phyloP scores from a whole-genome alignment of 2,113 vertebrate genomes.

The Corythaeola cristata region DNA sequence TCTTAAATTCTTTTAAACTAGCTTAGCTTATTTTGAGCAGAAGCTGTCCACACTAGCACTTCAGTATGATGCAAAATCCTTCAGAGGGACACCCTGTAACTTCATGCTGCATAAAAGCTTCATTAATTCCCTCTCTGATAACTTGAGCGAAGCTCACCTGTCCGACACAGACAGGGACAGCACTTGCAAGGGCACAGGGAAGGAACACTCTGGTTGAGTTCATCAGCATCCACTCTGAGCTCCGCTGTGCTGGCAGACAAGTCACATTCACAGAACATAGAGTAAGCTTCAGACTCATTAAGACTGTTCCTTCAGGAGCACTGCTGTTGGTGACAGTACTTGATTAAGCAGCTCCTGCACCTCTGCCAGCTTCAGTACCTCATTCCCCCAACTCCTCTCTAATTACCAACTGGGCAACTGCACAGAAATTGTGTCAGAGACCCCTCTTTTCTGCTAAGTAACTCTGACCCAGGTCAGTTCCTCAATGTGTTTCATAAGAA shows the following conservation, averaged over 20 bases:
- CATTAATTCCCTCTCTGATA: background rate
- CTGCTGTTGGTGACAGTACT: background rate
- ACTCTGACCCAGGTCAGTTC: background rate
- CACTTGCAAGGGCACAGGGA: background rate
- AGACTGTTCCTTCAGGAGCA: background rate
- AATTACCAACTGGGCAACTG: background rate
- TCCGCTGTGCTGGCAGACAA: background rate
- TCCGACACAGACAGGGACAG: background rate
- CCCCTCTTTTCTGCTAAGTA: background rate
- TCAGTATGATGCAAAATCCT: background rate
- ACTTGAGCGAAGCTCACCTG: background rate
- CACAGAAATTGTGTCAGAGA: background rate
- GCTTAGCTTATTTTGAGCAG: background rate
- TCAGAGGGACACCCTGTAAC: background rate
- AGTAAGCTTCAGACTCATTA: background rate
- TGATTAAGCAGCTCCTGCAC: background rate
- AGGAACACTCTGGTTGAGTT: background rate
- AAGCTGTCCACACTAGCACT: background rate
- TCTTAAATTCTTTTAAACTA: background rate
- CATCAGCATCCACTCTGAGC: background rate
- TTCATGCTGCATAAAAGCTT: background rate
- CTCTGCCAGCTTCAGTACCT: background rate
- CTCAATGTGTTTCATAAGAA: background rate
- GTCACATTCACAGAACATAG: rapidly evolving
- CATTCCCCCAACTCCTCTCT: background rate